Evolutionary conservation across 2,888 invertebrate genomes (phyloP), one percentile per base, ranked within the genome.

Genomic region (Drosophila recens): DNA sequence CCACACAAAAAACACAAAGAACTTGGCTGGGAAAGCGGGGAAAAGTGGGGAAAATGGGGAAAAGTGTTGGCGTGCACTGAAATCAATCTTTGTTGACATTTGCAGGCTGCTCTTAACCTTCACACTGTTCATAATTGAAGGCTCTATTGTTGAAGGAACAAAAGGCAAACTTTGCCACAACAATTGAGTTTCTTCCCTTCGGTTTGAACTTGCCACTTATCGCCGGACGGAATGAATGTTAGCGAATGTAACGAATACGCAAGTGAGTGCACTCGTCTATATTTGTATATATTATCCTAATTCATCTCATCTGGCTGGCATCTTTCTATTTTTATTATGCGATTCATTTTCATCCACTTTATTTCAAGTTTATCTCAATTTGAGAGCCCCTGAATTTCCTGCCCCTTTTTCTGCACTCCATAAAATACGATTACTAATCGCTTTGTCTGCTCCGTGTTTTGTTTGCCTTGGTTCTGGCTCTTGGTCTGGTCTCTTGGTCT

Each of bases 281-380:
- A n/a, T 43, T 43, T 52, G 45, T 27, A 42, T 36, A 56, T 65
- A 73, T 74, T 79, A 81, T 73, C 64, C 87, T 79, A 79, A 82
- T 82, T 72, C 77, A 65, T 87, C 82, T 54, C 86, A 74, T 69
- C 67, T 64, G 59, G 67, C 56, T 57, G 74, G 54, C 66, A 73
- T 67, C 75, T 80, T 67, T 69, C 87, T 81, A 75, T 68, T 75
- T 69, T 82, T 81, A 75, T 68, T 75, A 75, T 79, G 72, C 79
- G 73, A 87, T 86, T 88, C 86, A 78, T 86, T 80, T 69, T 74
- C 80, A 75, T 68, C 81, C 75, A 84, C 73, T 82, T 86, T 84
- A 86, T 80, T 75, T 72, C 86, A 72, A 79, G 86, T 80, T 80
- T 82, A 80, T 84, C 83, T 84, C 88, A 88, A 84, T 84, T 88